phyloP scores from a whole-genome alignment of 2,888 invertebrate genomes.

The Sialis fuliginosa region DNA sequence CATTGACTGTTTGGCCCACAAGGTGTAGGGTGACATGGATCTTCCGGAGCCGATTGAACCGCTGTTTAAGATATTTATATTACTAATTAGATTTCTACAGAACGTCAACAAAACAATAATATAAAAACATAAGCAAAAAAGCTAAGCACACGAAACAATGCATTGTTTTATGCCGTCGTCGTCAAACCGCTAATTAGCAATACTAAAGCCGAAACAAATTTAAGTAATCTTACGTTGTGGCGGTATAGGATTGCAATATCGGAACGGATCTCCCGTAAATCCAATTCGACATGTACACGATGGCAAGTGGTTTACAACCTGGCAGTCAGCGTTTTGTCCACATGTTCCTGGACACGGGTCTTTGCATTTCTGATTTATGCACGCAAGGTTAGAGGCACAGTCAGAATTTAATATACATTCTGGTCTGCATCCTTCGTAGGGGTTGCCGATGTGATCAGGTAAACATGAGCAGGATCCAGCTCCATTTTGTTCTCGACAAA shows the following conservation, averaged over 20 bases:
- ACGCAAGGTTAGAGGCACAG: conserved; percentile 34
- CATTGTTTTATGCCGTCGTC: too few species aligned
- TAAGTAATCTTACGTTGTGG: conserved; percentile 31
- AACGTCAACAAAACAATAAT: neutral
- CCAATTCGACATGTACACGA: conserved; percentile 31
- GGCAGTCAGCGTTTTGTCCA: conserved; percentile 47
- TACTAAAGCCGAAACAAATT: neutral
- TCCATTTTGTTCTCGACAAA: conserved; percentile 30
- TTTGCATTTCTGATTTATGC: conserved; percentile 34
- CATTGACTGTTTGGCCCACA: conserved; percentile 66
- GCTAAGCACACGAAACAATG: too few species aligned
- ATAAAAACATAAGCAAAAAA: too few species aligned
- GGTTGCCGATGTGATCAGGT: conserved; percentile 33
- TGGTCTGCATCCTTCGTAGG: conserved; percentile 38
- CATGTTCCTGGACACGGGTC: conserved; percentile 42
- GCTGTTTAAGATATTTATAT: neutral
- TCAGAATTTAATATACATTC: conserved; percentile 36
- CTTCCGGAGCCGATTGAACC: conserved; percentile 16
- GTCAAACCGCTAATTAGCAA: too few species aligned
- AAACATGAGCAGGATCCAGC: conserved; percentile 34
- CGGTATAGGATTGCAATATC: conserved; percentile 19
- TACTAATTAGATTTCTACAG: conserved; percentile 1
- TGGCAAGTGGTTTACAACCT: conserved; percentile 24
- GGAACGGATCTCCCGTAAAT: conserved; percentile 29
- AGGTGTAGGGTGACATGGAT: conserved; percentile 56